Base-by-base conservation (phyloP, 2,797 vertebrate genomes). In the Aldrovandia affinis region DNA sequence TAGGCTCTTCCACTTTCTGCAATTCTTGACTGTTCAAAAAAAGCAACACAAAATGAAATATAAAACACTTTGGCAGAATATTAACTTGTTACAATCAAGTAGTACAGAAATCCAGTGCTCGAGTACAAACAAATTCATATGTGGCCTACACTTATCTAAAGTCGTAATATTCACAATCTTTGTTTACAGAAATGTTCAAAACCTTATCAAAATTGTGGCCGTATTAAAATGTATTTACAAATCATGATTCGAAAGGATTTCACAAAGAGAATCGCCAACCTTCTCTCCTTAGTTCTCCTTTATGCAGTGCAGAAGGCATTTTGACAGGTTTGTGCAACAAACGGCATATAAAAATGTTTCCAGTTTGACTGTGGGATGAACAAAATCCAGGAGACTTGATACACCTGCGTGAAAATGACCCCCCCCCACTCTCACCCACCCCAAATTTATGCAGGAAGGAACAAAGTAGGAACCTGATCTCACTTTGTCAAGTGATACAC, bases 171-270 rank as follows among this genome's bases (percentile, higher is more conserved):
- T 96, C 95, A 96, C 83, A 86, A 88, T 90, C 3, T 89, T 92
- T 36, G 8, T 73, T 94, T 94, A 95, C 94, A 96, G 90, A 92
- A 90, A 86, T 88, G 88, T 96, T 95, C 92, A 90, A 88, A 93
- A 94, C 93, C 92, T 94, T 94, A 95, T 96, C 93, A 96, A 96
- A 96, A 95, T 89, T 57, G 86, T 86, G 86, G 85, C 81, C 79
- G 86, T 96, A 95, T 94, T 93, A 96, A 96, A 96, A 95, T 92
- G 89, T 95, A 95, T 95, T 93, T 95, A 95, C 94, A 95, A 92
- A 90, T 93, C 91, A 91, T 89, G 92, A 94, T 89, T 94, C 88
- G 90, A 94, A 95, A 95, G 61, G 50, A 57, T 85, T 83, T 80
- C 59, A 84, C 36, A 81, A 84, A 80, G 61, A 84, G 18, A 81